phyloP scores from a whole-genome alignment of 2,888 invertebrate species.

The Polyommatus icarus region DNA sequence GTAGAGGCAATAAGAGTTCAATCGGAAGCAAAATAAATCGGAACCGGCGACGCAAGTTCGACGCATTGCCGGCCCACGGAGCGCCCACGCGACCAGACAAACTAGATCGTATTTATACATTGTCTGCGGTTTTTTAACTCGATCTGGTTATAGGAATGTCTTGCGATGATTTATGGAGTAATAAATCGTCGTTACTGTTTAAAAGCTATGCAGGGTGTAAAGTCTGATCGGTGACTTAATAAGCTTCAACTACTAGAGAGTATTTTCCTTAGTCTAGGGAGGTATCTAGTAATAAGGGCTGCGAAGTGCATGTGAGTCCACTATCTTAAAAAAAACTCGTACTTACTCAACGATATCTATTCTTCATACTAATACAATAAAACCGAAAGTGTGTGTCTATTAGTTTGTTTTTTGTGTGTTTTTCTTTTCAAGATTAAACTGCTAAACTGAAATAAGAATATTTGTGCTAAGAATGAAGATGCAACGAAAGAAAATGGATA shows the following conservation, averaged over 20 bases:
- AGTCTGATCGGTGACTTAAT: neutral
- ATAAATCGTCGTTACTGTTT: neutral
- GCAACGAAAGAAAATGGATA: too few species aligned
- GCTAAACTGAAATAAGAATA: too few species aligned
- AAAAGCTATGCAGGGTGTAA: neutral
- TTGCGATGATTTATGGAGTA: neutral
- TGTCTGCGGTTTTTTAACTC: slow-evolving; percentile 26
- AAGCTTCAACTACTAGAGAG: neutral
- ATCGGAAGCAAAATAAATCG: neutral
- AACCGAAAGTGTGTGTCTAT: too few species aligned
- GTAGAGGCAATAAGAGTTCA: neutral
- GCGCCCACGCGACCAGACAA: slow-evolving; percentile 61
- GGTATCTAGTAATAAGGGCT: too few species aligned
- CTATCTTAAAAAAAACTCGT: too few species aligned
- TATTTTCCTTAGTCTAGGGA: too few species aligned
- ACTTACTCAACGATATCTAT: too few species aligned
- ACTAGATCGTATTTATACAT: slow-evolving; percentile 66
- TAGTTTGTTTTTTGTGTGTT: too few species aligned
- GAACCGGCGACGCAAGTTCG: slow-evolving; percentile 51
- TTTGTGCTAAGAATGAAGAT: too few species aligned
- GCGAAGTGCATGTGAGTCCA: too few species aligned
- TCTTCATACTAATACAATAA: too few species aligned
- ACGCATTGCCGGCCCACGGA: slow-evolving; percentile 51
- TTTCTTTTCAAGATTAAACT: too few species aligned
- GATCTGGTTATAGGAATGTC: slow-evolving; percentile 43